phyloP scores from a whole-genome alignment of 35 echinoderm and acorn worm species.

The Acanthaster planci region DNA sequence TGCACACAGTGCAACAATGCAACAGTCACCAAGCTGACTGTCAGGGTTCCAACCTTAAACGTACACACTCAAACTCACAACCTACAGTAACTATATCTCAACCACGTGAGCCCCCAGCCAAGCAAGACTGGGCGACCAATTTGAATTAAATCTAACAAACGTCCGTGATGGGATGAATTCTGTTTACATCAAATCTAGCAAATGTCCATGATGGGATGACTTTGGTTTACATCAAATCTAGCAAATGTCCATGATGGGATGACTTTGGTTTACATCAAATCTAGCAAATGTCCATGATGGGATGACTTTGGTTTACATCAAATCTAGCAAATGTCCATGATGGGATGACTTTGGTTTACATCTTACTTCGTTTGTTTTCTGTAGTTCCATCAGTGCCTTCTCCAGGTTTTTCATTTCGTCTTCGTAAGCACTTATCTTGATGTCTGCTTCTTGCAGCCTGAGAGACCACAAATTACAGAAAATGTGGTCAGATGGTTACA shows the following conservation, averaged over 20 bases:
- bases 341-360: no score
- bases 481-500: no score
- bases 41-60: no score
- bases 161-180: no score
- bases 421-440: conserved; percentile 69
- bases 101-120: no score
- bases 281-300: neutral
- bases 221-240: neutral
- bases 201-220: neutral
- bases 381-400: conserved; percentile 70
- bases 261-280: neutral
- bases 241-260: neutral
- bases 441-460: conserved; percentile 69
- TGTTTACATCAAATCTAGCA: neutral
- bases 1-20: no score
- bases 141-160: no score
- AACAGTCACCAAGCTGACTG: no score
- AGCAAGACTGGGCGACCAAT: no score
- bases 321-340: neutral
- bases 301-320: neutral
- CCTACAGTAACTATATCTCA: no score
- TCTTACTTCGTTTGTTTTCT: conserved; percentile 83
- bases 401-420: conserved; percentile 83
- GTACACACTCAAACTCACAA: no score
- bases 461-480: neutral